Evolutionary conservation across 2,797 vertebrate genomes (phyloP).

Genomic region (Microctenopoma stevenorrisi): DNA sequence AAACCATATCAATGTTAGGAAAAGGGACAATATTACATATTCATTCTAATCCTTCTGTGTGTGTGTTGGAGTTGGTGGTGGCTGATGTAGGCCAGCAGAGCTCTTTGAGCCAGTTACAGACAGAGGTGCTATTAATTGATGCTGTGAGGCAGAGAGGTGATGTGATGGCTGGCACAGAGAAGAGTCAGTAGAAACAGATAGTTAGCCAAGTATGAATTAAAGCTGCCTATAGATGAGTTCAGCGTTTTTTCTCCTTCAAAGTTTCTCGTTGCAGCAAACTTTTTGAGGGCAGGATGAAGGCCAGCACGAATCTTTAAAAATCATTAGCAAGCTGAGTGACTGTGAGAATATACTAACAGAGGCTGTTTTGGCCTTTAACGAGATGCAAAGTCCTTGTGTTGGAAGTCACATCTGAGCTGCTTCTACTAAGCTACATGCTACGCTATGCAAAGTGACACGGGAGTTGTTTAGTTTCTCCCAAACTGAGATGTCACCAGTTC

Average conservation of each 20-base stretch:
- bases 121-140: constrained; percentile 38
- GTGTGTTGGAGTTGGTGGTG: too few relatives aligned
- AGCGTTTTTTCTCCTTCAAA: constrained; percentile 8
- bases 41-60: too few relatives aligned
- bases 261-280: constrained; percentile 21
- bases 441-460: constrained; percentile 2
- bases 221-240: constrained; percentile 27
- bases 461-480: constrained; percentile 15
- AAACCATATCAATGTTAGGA: too few relatives aligned
- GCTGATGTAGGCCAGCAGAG: constrained; percentile 12
- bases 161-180: constrained; percentile 7
- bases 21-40: too few relatives aligned
- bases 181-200: constrained; percentile 6
- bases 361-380: constrained; percentile 67
- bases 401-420: constrained; percentile 60
- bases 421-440: constrained; percentile 19
- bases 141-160: constrained; percentile 29
- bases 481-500: neutral
- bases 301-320: constrained; percentile 32
- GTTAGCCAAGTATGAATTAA: constrained; percentile 29
- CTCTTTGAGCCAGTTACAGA: constrained; percentile 28
- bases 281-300: constrained; percentile 34
- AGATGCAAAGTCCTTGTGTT: constrained; percentile 71
- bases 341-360: constrained; percentile 58
- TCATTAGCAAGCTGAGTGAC: constrained; percentile 50